Base-by-base conservation (phyloP, 2,888 invertebrate species). In the Campopleginae sp. region DNA sequence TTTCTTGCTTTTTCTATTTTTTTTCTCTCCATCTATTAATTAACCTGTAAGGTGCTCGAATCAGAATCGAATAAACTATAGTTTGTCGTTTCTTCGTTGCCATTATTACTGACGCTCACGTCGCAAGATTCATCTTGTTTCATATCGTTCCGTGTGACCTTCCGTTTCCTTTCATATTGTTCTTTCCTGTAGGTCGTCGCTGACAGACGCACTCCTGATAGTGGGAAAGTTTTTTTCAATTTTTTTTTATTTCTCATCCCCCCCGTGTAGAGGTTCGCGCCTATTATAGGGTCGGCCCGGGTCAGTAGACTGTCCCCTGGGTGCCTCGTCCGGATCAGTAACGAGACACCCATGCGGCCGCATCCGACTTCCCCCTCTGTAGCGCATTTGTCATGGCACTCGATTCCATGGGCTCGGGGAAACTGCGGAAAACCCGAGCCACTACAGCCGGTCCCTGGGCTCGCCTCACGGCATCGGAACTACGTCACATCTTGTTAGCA, bases 191-290 rank as follows among this genome's bases (percentile, higher is more conserved):
- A 44, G 71, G 51, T 65, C 71, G 65, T 44, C 51, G 51, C 65
- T 71, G 71, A 77, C 82, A 71, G 71, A 82, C 71, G 27, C 77
- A 81, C n/a, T n/a, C n/a, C n/a, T n/a, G n/a, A n/a, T n/a, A n/a
- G n/a, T n/a, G n/a, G n/a, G n/a, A n/a, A n/a, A n/a, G n/a, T n/a
- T n/a, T n/a, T n/a, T n/a, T n/a, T n/a, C n/a, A n/a, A n/a, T n/a
- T 31, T 31, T 3, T 31, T 31, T 4, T 31, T 31, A 31, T 31
- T 31, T 4, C 2, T 31, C 4, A 46, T 46, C 46, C 46, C 46
- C 46, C 46, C 4, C 4, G 17, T 17, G 17, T 46, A 17, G 46
- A 46, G 46, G 46, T 17, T 46, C 17, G 17, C 46, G 46, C 46
- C 46, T 46, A 46, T 46, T 46, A 17, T 17, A 46, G 14, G 17